Percentiles rank a stretch among this genome's conserved stretches.
Conservation (phyloP, 1,140 invertebrate genomes). For the Anthonomus grandis region DNA sequence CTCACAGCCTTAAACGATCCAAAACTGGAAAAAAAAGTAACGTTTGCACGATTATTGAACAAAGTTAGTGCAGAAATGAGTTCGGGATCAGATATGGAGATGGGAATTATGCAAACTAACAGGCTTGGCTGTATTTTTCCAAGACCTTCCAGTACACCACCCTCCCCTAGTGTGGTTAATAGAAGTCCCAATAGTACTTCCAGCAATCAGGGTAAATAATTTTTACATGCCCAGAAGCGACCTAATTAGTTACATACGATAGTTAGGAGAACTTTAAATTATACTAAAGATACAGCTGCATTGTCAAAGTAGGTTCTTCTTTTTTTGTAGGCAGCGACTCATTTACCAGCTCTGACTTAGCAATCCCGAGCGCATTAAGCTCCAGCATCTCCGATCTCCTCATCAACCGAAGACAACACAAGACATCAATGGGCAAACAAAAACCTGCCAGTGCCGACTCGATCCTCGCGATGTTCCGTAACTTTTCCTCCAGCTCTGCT, state of each 20-base stretch:
- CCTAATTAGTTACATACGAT: too few species aligned
- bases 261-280: too few species aligned
- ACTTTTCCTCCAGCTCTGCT: constrained; percentile 57
- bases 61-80: constrained; percentile 68
- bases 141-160: constrained; percentile 54
- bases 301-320: not conserved
- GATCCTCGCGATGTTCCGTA: constrained; percentile 69
- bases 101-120: constrained; percentile 51
- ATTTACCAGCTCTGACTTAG: constrained; percentile 62
- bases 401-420: constrained; percentile 29
- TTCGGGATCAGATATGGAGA: constrained; percentile 62
- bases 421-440: constrained; percentile 43
- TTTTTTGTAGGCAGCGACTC: constrained; percentile 57
- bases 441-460: constrained; percentile 70
- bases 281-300: not conserved
- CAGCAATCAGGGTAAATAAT: constrained; percentile 59
- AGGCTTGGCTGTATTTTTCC: constrained; percentile 41
- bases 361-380: constrained; percentile 45
- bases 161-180: constrained; percentile 53
- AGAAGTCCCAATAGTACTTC: constrained; percentile 61
- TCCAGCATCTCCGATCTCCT: constrained; percentile 46
- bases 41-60: constrained; percentile 67
- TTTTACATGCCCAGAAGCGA: too few species aligned
- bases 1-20: constrained; percentile 57
- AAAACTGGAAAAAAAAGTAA: constrained; percentile 71